Conservation (phyloP, 2,888 invertebrate genomes). For the Sicus ferrugineus region DNA sequence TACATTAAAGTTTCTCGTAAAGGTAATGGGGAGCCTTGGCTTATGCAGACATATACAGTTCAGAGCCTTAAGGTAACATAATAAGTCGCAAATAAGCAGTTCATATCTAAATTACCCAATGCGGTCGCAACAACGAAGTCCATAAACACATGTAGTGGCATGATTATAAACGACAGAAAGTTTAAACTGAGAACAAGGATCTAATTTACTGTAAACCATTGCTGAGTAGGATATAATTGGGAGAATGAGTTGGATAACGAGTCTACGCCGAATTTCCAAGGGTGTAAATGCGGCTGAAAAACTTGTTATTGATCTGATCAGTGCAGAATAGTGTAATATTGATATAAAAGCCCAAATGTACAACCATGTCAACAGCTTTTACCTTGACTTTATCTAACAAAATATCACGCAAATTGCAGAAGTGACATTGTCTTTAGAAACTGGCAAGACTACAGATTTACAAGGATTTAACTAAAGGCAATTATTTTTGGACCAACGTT, state of each 20-base stretch:
- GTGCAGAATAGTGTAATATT: background rate
- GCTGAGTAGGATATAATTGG: background rate
- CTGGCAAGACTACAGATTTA: background rate
- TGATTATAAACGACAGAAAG: background rate
- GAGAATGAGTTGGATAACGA: background rate
- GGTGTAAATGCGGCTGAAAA: background rate
- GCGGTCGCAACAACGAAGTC: background rate
- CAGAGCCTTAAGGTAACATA: background rate
- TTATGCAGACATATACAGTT: background rate
- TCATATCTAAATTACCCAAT: background rate
- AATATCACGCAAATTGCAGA: background rate
- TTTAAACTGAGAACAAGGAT: background rate
- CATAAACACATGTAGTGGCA: background rate
- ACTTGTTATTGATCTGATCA: background rate
- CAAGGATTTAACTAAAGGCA: too few species aligned
- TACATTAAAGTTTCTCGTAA: background rate
- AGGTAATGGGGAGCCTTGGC: background rate
- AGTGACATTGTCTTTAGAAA: background rate
- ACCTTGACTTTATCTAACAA: background rate
- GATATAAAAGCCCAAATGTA: background rate
- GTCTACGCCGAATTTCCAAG: background rate
- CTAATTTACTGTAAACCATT: background rate
- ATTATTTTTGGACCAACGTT: background rate
- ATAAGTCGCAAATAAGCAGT: background rate
- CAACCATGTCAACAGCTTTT: background rate